Base-by-base conservation (phyloP, 1,140 invertebrate species). In the Polyergus mexicanus region DNA sequence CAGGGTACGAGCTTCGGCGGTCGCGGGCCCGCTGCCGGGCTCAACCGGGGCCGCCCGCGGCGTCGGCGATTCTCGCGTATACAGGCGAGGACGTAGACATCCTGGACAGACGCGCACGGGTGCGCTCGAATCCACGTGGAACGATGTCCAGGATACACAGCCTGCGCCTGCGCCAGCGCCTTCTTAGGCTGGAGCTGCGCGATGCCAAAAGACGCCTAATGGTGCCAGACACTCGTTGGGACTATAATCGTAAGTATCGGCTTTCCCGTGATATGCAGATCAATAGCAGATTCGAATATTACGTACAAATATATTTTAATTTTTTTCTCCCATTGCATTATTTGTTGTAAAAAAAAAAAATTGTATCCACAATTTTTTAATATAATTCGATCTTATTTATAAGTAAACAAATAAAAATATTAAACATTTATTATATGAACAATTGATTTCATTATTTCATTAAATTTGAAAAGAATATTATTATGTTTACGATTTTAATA, bases 201-300 rank as follows among this genome's bases (percentile, higher is more conserved):
- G 94, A 94, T 85, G 95, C 91, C 87, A 96, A 92, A 92, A 96
- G 76, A 81, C 90, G 94, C 69, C 89, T 95, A 16, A 95, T 96
- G 92, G 94, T 96, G 86, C 95, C 96, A 60, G 92, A 95, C 58
- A 91, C 92, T 41, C 94, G 95, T 74, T 97, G 96, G 96, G 96
- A 94, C 88, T 96, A 95, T 92, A 96, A 96, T 91, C 95, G 96
- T 96, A 94, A 96, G 95, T 92, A 19, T 51, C 47, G 2, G 2
- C 0, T 44, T 44, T 10, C 7, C n/a, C 25, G 38, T 2, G 5
- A 35, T 65, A 47, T 6, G 41, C 41, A 16, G 11, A 51, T 51
- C 13, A 4, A 3, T 13, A 44, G n/a, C 6, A 75, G 11, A 66
- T 19, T 16, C 10, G 4, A 78, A 51, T n/a, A 10, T 75, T 25